A percentile compares a stretch with the other conserved stretches of the same genome.
These are phyloP conservation scores for Lasius fuliginosus DNA, from an alignment of 2,888 invertebrate species.

Conservation along the genomic window DNA sequence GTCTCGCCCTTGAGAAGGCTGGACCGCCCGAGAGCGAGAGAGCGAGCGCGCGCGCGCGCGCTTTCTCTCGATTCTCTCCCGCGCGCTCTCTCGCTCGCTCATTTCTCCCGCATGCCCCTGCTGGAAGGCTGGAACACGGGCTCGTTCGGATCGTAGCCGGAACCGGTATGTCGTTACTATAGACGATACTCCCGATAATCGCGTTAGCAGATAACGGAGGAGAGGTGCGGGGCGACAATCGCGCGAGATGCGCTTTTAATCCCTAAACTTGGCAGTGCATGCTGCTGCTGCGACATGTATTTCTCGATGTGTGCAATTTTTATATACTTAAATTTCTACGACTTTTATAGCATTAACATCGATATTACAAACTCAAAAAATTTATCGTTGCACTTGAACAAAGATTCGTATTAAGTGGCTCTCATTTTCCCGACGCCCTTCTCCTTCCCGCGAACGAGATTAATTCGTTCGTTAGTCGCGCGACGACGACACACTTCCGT, in stretches of 20 bases:
- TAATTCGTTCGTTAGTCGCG: conserved; percentile 16
- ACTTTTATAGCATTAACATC: not conserved
- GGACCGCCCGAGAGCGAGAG: conserved; percentile 49
- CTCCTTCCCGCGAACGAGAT: not conserved
- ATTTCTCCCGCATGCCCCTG: conserved; percentile 14
- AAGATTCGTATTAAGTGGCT: not conserved
- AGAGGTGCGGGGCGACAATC: not conserved
- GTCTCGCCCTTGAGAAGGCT: conserved; percentile 74
- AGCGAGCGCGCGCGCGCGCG: conserved; percentile 29
- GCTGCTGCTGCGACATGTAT: not conserved
- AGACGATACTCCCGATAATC: conserved; percentile 33
- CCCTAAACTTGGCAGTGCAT: not conserved
- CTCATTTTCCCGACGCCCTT: not conserved
- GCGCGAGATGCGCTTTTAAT: conserved; percentile 14
- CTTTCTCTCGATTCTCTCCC: conserved; percentile 60
- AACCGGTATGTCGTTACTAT: conserved; percentile 57
- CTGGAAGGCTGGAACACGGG: not conserved
- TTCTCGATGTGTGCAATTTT: not conserved
- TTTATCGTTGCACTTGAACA: not conserved
- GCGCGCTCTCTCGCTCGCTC: conserved; percentile 47
- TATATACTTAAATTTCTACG: not conserved
- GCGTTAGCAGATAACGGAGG: conserved; percentile 20
- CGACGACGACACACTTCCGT: conserved; percentile 5
- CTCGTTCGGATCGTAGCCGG: conserved; percentile 53
- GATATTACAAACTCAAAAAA: not conserved